Evolutionary conservation across 2,888 invertebrate species (phyloP), one percentile per base, ranked within the genome.

Genomic region (Muschampia staudingeri): DNA sequence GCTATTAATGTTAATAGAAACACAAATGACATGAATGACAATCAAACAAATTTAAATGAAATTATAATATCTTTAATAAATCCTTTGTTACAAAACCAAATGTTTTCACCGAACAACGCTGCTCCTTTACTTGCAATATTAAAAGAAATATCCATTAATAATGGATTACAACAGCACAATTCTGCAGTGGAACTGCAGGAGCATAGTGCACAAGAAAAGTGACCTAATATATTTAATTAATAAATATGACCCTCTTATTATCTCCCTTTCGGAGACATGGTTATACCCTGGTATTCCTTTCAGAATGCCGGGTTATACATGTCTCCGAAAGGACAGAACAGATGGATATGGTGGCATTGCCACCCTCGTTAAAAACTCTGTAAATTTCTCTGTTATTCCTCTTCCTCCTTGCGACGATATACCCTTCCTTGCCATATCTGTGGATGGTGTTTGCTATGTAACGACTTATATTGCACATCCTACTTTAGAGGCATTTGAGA

Each of bases 321-420:
- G 73, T 67, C 44, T 67, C 44, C 34, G 80, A 75, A 52, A 80
- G 70, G 80, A 80, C 25, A 67, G 75, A 75, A 37, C 34, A 65
- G 80, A 80, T 67, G 80, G 80, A 14, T 80, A 80, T 37, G 79
- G 79, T 37, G 78, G 78, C 40, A 56, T 78, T 56, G 78, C 78
- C 72, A 78, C 71, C 61, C 69, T 72, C 48, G 40, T 72, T 14
- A 72, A 72, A 65, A 61, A 78, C n/a, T 42, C 40, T 71, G 71
- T 71, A 44, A 16, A 71, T 25, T 44, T 44, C 4, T 71, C 71
- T 42, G 7, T 2, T 44, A 12, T 44, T 44, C 9, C 44, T 11
- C 44, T 44, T 11, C 44, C 44, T 11, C 44, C 9, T 11, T 44
- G 9, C 9, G 44, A 44, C 9, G 44, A 44, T 12, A 11, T 44